Percentiles rank a stretch among this genome's conserved stretches.
Evolutionary conservation across 2,113 vertebrate species (phyloP).

Genomic region (Machaerirhynchus nigripectus): DNA sequence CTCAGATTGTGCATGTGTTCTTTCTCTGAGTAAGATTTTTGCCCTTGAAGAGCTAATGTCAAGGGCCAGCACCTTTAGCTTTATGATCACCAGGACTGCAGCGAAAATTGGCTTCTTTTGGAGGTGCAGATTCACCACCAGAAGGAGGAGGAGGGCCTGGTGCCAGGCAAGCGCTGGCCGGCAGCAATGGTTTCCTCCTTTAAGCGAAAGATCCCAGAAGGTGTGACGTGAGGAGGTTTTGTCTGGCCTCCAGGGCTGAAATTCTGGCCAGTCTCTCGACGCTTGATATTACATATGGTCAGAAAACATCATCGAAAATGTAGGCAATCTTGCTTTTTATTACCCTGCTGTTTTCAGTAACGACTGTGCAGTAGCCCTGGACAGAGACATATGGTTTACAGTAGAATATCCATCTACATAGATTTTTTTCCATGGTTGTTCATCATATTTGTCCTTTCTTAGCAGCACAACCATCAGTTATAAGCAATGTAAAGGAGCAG

Average conservation of each 20-base stretch:
- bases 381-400: conserved; percentile 22
- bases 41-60: background rate
- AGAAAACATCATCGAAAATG: background rate
- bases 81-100: background rate
- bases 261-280: background rate
- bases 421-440: background rate
- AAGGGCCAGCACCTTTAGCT: background rate
- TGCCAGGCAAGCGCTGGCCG: background rate
- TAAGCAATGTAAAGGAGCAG: background rate
- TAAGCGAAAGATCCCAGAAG: background rate
- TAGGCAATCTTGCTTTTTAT: conserved; percentile 19
- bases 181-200: background rate
- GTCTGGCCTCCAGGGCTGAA: conserved; percentile 9
- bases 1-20: background rate
- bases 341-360: background rate
- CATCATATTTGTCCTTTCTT: conserved; percentile 35
- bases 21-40: background rate
- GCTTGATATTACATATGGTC: background rate
- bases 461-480: background rate
- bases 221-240: background rate
- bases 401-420: conserved; percentile 17
- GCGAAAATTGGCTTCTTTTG: background rate
- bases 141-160: background rate
- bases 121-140: background rate
- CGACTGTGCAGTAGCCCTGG: background rate